Evolutionary conservation across 1,140 invertebrate genomes (phyloP).

Genomic region (Gryllus bimaculatus): DNA sequence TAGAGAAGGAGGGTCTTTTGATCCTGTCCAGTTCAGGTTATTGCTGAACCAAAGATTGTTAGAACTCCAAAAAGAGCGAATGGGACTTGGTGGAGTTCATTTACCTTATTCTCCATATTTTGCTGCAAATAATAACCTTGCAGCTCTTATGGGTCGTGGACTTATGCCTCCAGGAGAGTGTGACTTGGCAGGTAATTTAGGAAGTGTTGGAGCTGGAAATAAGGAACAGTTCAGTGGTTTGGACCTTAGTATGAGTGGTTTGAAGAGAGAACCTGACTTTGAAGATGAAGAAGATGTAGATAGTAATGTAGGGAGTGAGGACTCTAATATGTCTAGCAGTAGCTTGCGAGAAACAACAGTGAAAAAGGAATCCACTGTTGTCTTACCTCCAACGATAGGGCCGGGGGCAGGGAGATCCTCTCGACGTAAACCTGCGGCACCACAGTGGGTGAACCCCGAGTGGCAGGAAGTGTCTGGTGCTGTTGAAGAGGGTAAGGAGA

Average conservation of each 20-base stretch:
- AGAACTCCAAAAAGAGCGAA: conserved; percentile 72
- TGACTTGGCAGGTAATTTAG: conserved; percentile 33
- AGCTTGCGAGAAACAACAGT: conserved; percentile 35
- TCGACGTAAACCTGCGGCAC: conserved; percentile 83
- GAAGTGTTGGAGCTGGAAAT: conserved; percentile 44
- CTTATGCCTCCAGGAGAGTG: conserved; percentile 43
- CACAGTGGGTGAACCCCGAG: conserved; percentile 93
- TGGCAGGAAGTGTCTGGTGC: conserved; percentile 54
- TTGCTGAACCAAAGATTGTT: conserved; percentile 77
- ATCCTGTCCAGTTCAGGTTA: conserved; percentile 81
- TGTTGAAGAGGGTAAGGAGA: conserved; percentile 38
- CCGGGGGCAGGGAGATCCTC: conserved; percentile 35
- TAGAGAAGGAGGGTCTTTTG: conserved; percentile 61
- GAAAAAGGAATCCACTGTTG: conserved; percentile 35
- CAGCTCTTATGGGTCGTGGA: conserved; percentile 56
- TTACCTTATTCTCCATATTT: conserved; percentile 66
- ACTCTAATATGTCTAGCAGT: conserved; percentile 39
- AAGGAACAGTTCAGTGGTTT: conserved; percentile 69
- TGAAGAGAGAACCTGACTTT: conserved; percentile 63
- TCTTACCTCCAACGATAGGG: conserved; percentile 19
- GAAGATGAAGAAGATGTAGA: conserved; percentile 63
- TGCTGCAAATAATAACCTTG: conserved; percentile 57
- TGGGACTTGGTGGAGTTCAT: conserved; percentile 47
- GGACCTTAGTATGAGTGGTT: conserved; percentile 65
- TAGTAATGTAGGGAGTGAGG: conserved; percentile 68